These are phyloP conservation scores for Onchidella celtica DNA, from an alignment of 2,888 invertebrate species.

Conservation along the genomic window DNA sequence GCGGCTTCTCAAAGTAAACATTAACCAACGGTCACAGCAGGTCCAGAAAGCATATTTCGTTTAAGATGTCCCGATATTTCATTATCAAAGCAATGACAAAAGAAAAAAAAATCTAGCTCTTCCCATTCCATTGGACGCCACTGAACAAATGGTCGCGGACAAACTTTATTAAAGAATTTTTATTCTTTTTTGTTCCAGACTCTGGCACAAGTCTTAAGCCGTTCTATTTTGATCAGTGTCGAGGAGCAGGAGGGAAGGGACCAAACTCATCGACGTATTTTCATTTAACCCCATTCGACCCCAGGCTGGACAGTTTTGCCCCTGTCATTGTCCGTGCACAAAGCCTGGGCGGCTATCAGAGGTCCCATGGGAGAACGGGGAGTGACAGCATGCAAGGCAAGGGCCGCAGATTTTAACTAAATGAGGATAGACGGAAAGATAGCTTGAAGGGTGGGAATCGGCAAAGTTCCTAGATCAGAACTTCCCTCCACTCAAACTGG, in stretches of 20 bases:
- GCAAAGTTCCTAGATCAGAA: too few species aligned
- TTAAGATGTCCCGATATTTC: not conserved
- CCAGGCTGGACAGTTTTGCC: not conserved
- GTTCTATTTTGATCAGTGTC: not conserved
- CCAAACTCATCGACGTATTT: not conserved
- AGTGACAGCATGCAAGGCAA: not conserved
- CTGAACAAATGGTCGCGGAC: conserved; percentile 21
- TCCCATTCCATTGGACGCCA: not conserved
- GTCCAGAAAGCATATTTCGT: not conserved
- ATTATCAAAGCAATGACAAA: not conserved
- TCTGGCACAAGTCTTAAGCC: not conserved
- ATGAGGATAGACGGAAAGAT: not conserved
- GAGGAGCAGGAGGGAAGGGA: not conserved
- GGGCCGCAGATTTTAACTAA: not conserved
- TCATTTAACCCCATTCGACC: conserved; percentile 17
- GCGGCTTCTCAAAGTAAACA: not conserved
- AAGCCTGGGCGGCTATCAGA: conserved; percentile 14
- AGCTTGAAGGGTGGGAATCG: not conserved
- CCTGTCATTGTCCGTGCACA: not conserved
- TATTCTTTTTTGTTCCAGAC: not conserved
- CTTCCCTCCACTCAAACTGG: too few species aligned
- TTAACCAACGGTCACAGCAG: not conserved
- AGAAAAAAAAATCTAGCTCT: not conserved
- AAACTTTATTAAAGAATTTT: conserved; percentile 26
- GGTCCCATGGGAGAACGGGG: not conserved